Evolutionary conservation across 2,888 invertebrate species (phyloP).

Genomic region (Mesorhabditis spiculigera): DNA sequence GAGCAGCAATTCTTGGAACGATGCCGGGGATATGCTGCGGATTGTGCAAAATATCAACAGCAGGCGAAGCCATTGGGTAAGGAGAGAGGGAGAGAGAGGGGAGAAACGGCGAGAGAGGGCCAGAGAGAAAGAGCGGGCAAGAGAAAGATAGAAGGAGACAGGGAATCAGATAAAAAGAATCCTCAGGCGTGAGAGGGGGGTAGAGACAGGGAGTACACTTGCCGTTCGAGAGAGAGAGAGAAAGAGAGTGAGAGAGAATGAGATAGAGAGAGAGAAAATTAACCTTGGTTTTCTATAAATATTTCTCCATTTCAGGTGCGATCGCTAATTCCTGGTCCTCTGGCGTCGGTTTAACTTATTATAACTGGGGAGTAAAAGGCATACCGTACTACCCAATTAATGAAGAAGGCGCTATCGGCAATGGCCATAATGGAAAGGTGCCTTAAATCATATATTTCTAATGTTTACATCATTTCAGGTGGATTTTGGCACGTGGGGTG

Average conservation of each 20-base stretch:
- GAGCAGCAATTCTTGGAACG: slow-evolving; percentile 36
- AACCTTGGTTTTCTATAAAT: neutral
- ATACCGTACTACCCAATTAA: slow-evolving; percentile 49
- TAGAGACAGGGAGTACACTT: too few species aligned
- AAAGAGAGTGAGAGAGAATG: too few species aligned
- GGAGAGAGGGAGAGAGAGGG: too few species aligned
- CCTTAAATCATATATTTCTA: neutral
- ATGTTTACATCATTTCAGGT: neutral
- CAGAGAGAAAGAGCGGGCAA: too few species aligned
- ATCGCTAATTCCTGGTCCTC: slow-evolving; percentile 47
- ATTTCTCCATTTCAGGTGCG: slow-evolving; percentile 25
- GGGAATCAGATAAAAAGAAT: too few species aligned
- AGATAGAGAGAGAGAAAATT: too few species aligned
- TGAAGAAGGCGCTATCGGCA: slow-evolving; percentile 46
- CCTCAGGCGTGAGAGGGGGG: too few species aligned
- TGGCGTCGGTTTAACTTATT: slow-evolving; percentile 46
- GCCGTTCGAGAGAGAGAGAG: too few species aligned
- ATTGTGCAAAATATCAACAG: slow-evolving; percentile 35
- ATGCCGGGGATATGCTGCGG: slow-evolving; percentile 41
- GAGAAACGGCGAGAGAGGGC: too few species aligned
- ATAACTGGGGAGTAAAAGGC: slow-evolving; percentile 47
- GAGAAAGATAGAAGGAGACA: too few species aligned
- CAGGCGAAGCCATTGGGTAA: slow-evolving; percentile 11
- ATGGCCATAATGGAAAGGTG: slow-evolving; percentile 48
- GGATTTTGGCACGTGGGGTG: slow-evolving; percentile 49